Base-by-base conservation (phyloP, 2,113 vertebrate genomes). In the Emydura subglobosa region DNA sequence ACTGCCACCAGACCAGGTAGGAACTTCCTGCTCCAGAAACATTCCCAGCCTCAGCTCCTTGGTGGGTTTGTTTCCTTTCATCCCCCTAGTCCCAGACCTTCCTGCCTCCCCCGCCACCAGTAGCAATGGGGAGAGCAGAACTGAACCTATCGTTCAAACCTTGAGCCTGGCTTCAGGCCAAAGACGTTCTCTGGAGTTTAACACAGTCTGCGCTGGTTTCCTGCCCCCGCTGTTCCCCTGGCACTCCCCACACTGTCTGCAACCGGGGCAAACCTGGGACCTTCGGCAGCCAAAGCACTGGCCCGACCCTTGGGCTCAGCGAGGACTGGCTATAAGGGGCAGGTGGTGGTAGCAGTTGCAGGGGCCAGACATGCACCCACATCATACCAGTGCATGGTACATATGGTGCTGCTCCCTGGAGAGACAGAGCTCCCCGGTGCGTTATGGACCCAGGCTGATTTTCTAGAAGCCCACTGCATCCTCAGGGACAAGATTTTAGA, bases 1-100 rank as follows among this genome's bases (percentile, higher is more conserved):
- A 49, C 92, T 72, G 86, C 89, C 10, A 12, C 94, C 2, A 1
- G 90, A 96, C 78, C 95, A 97, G 97, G 97, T 97, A 97, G 91
- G 97, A 91, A 14, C n/a, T 72, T 72, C 65, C n/a, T 72, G 65
- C 4, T 39, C 61, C 34, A 68, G 61, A n/a, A 68, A 16, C 59
- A 31, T n/a, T n/a, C 34, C 34, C 61, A n/a, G 34, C 34, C 34
- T 7, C 61, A 68, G 34, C 7, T 14, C 8, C 16, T 34, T 21
- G 59, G 31, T 6, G 13, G 31, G 59, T 31, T 61, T 31, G 13
- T 31, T 65, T 65, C 16, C 31, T 34, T 34, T 65, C 34, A 24
- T 16, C 61, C 31, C 7, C 29, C 61, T 65, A 31, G 61, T 34
- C 31, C 31, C 61, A 65, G 31, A 34, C 61, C 16, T 14, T 34